A percentile compares a stretch with the other conserved stretches of the same genome.
phyloP scores from a whole-genome alignment of 2,797 vertebrate genomes.

The Karalla daura region DNA sequence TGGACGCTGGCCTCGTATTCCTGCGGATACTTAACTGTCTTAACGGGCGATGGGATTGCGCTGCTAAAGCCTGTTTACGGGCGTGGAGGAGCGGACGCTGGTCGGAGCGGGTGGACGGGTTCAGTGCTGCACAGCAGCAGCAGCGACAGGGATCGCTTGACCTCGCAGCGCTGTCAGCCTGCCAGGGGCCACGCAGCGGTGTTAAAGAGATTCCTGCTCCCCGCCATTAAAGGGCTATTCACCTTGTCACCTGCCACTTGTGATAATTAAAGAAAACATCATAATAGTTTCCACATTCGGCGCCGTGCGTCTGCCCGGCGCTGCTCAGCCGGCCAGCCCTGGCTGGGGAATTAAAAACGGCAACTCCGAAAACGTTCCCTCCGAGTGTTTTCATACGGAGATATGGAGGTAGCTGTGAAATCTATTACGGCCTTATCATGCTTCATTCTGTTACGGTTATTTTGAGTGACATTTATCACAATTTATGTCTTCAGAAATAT shows the following conservation, averaged over 20 bases:
- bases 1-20: slow-evolving; percentile 38
- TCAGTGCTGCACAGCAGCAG: neutral
- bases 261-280: slow-evolving; percentile 79
- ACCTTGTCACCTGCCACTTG: slow-evolving; percentile 81
- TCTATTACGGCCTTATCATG: neutral
- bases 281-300: slow-evolving; percentile 75
- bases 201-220: slow-evolving; percentile 70
- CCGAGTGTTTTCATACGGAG: slow-evolving; percentile 5
- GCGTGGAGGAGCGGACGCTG: neutral
- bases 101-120: slow-evolving; percentile 16
- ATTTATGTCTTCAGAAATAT: too few relatives aligned
- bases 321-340: neutral
- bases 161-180: slow-evolving; percentile 41
- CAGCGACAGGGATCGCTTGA: slow-evolving; percentile 18
- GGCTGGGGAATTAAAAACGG: slow-evolving; percentile 16
- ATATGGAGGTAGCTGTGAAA: neutral
- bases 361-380: neutral
- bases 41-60: slow-evolving; percentile 28
- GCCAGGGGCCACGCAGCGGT: slow-evolving; percentile 57
- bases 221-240: slow-evolving; percentile 75
- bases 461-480: neutral
- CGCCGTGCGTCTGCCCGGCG: slow-evolving; percentile 29
- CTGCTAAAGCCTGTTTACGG: slow-evolving; percentile 11
- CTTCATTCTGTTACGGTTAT: neutral
- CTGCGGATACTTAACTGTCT: slow-evolving; percentile 24